A percentile compares a stretch with the other conserved stretches of the same genome.
Conservation (phyloP, 1,140 invertebrate genomes). For the Drosophila hydei region DNA sequence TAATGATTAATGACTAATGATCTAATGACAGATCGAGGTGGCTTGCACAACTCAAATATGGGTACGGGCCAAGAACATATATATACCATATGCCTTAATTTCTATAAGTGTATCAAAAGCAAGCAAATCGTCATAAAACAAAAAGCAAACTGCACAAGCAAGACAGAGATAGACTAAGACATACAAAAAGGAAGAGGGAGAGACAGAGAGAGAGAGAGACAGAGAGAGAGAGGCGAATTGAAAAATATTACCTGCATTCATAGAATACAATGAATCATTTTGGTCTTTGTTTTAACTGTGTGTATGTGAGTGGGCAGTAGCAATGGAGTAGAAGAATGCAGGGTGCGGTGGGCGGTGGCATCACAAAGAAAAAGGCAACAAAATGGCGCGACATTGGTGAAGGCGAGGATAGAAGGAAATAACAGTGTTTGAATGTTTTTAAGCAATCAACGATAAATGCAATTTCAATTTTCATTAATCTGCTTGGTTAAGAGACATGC, state of each 20-base stretch:
- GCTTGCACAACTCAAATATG: background rate
- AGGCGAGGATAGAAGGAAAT: background rate
- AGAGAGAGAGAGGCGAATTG: background rate
- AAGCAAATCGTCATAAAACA: conserved; percentile 32
- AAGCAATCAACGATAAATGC: conserved; percentile 46
- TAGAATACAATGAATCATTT: conserved; percentile 58
- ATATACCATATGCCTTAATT: background rate
- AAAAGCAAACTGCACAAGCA: conserved; percentile 15
- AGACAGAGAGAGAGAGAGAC: background rate
- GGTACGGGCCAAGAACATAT: background rate
- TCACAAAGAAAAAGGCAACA: conserved; percentile 16
- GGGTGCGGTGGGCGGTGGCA: too few relatives aligned
- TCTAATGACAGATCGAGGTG: background rate
- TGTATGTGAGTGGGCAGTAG: background rate
- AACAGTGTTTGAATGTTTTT: conserved; percentile 25
- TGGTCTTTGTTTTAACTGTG: conserved; percentile 40
- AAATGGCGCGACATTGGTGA: conserved; percentile 17
- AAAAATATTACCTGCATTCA: conserved; percentile 59
- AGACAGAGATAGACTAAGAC: background rate
- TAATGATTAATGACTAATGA: too few relatives aligned
- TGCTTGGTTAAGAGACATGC: conserved; percentile 34
- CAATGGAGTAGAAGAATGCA: background rate
- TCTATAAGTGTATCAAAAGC: conserved; percentile 10
- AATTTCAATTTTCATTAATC: conserved; percentile 64
- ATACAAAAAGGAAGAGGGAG: background rate